Evolutionary conservation across 1,140 invertebrate species (phyloP), one percentile per base, ranked within the genome.

Genomic region (Monomorium pharaonis): DNA sequence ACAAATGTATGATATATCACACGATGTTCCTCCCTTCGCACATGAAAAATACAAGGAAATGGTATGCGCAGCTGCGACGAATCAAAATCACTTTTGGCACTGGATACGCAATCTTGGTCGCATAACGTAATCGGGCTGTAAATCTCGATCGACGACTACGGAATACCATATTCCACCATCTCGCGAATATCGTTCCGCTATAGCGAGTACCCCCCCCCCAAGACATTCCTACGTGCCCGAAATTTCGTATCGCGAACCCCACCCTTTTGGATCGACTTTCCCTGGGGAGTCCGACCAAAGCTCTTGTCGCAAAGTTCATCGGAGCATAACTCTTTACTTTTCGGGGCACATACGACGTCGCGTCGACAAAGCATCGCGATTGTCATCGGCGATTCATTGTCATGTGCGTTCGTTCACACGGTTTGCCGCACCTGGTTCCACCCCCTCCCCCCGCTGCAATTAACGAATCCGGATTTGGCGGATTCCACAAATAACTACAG

Each of bases 301-400:
- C 49, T 65, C 87, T 65, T 51, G 87, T 78, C 62, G 27, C 14
- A 14, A 24, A 86, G 88, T 85, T 90, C 88, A 85, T 54, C 75
- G 30, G 27, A 88, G 84, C 85, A 72, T 91, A 92, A 92, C 88
- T 90, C 89, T 92, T 92, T 84, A 83, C 58, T 84, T 88, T 89
- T 89, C 54, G 54, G 51, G 78, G 33, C 89, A 47, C 85, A 88
- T 86, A 86, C 90, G 87, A 51, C 69, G 30, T 75, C 80, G 78
- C 87, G 86, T 74, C 86, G 89, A 77, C 85, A 56, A 44, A 84
- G 60, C 83, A n/a, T 62, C 56, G 63, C 84, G 89, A 92, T 92
- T 91, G 37, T 67, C 37, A 83, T 87, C 75, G 70, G n/a, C 86
- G 78, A 92, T 92, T n/a, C n/a, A n/a, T n/a, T 91, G 88, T 92